These are phyloP conservation scores for Apamea crenata DNA, from an alignment of 2,888 invertebrate species.

Conservation along the genomic window DNA sequence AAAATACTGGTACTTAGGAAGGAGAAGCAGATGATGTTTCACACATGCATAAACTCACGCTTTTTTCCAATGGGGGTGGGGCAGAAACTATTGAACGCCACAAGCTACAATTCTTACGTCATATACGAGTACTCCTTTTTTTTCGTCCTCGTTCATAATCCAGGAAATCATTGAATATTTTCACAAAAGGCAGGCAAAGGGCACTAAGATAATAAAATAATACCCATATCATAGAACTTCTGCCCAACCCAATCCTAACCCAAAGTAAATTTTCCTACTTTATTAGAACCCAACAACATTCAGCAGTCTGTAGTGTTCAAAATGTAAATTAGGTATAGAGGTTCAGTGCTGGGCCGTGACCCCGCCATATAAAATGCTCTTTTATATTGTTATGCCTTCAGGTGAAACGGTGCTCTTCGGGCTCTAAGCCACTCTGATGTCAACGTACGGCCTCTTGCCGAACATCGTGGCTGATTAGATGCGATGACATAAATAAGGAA, in stretches of 20 bases:
- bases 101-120: background rate
- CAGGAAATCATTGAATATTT: background rate
- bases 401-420: constrained; percentile 31
- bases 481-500: background rate
- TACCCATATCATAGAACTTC: constrained; percentile 6
- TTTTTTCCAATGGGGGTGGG: background rate
- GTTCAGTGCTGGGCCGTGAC: constrained; percentile 40
- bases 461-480: background rate
- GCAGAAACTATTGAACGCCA: background rate
- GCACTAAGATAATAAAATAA: background rate
- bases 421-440: constrained; percentile 22
- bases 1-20: too few relatives aligned
- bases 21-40: background rate
- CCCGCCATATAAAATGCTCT: constrained; percentile 47
- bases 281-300: constrained; percentile 28
- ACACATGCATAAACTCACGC: background rate
- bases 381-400: constrained; percentile 52
- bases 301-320: constrained; percentile 48
- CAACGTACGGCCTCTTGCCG: constrained; percentile 19
- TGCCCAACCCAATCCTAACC: constrained; percentile 14
- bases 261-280: constrained; percentile 13
- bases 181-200: background rate
- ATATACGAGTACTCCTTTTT: background rate
- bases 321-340: constrained; percentile 56
- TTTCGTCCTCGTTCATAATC: background rate